Base-by-base conservation (phyloP, 2,113 vertebrate species). In the Daphoenositta chrysoptera region DNA sequence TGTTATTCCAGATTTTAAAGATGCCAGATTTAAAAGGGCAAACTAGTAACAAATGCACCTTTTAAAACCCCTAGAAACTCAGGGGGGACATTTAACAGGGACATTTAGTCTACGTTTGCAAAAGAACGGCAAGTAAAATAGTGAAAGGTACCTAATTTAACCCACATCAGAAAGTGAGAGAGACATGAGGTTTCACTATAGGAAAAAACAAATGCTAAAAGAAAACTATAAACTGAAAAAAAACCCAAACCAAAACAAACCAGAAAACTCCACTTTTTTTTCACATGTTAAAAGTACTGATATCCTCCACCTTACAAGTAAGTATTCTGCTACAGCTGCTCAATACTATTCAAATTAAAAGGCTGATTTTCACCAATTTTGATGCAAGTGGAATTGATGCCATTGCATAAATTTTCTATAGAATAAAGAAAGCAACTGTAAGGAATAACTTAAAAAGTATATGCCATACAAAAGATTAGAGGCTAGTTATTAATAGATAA, bases 301-400 rank as follows among this genome's bases (percentile, higher is more conserved):
- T 76, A 61, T 37, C 8, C 20, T 27, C 10, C 7, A 13, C 3
- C 9, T 28, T 28, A 21, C 8, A 13, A 2, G 1, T 13, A 6
- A 72, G 12, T 26, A 51, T 23, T 50, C 23, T 66, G 48, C 39
- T 45, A 79, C 27, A 42, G 15, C 10, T 91, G 51, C 11, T 51
- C 20, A 12, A 12, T 39, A 53, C 18, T 28, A 66, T 20, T 57
- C 42, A 88, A 89, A 68, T 45, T 17, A 68, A 79, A 63, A 90
- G 40, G 30, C 6, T 61, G 22, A 69, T 44, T 87, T 16, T 54
- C 56, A 86, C 10, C 6, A 30, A 47, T 51, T 83, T 60, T 1
- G 2, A 78, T 51, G 10, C 13, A 81, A 79, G 7, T 20, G 18
- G 20, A 58, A 90, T 14, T 18, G 53, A 77, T 24, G 21, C 22